Evolutionary conservation across 2,113 vertebrate species (phyloP).

Genomic region (Charadrius vociferus): DNA sequence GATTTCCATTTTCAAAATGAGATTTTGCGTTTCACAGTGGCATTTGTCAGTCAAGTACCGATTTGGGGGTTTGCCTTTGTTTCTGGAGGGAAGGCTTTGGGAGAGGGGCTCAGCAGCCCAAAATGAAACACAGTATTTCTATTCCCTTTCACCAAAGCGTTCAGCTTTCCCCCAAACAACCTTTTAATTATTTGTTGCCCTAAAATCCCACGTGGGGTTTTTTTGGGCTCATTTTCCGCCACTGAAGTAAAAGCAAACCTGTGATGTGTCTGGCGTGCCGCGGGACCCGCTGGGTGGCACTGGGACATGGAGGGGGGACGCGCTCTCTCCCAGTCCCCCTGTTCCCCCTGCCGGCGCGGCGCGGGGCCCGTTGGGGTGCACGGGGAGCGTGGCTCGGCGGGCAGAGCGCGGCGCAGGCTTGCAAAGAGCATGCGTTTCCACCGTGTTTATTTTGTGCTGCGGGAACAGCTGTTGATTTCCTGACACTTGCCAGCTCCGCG

Average conservation of each 20-base stretch:
- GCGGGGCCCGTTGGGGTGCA: too few relatives aligned
- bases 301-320: neutral
- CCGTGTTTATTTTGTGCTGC: neutral
- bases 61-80: neutral
- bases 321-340: accelerated
- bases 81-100: neutral
- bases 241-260: neutral
- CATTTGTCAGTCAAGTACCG: neutral
- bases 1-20: neutral
- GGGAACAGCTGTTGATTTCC: neutral
- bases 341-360: accelerated
- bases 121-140: neutral
- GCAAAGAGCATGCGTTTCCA: neutral
- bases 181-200: neutral
- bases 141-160: neutral
- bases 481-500: neutral
- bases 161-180: neutral
- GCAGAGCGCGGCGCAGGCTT: accelerated
- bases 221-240: neutral
- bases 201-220: neutral
- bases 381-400: neutral
- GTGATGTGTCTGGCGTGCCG: neutral
- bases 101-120: accelerated
- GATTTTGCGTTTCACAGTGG: neutral
- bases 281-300: neutral